phyloP scores from a whole-genome alignment of 2,797 vertebrate genomes.

The Myotis findleyi region DNA sequence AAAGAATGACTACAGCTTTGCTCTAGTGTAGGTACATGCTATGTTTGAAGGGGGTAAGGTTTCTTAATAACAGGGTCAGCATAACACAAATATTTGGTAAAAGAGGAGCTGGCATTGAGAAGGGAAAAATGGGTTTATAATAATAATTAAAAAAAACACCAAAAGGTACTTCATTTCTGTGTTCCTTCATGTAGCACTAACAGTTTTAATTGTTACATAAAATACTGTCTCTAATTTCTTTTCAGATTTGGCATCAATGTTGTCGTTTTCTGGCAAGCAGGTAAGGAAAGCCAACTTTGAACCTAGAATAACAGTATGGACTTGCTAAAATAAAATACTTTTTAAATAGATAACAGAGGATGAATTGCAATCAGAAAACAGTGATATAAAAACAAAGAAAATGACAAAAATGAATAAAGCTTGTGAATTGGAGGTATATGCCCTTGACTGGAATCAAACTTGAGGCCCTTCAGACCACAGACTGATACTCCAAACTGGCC shows the following conservation, averaged over 20 bases:
- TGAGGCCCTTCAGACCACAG: no score
- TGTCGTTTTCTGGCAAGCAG: neutral
- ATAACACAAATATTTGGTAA: neutral
- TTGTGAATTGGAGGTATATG: neutral
- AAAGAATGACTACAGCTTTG: neutral
- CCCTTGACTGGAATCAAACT: no score
- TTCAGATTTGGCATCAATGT: neutral
- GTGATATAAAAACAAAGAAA: neutral
- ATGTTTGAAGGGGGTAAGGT: neutral
- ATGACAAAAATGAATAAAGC: neutral
- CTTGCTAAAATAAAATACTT: neutral
- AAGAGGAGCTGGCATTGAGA: neutral
- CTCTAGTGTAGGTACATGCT: neutral
- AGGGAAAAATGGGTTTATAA: neutral
- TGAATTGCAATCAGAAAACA: neutral
- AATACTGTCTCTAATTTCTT: neutral
- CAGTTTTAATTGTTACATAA: neutral
- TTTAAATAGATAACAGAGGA: neutral
- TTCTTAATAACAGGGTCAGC: neutral
- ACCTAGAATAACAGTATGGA: accelerated
- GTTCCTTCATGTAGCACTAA: neutral
- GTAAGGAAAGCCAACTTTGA: neutral
- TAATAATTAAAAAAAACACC: neutral
- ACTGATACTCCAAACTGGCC: no score
- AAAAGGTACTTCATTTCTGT: neutral